A percentile compares a stretch with the other conserved stretches of the same genome.
phyloP scores from a whole-genome alignment of 2,113 vertebrate genomes.

The Clarias gariepinus region DNA sequence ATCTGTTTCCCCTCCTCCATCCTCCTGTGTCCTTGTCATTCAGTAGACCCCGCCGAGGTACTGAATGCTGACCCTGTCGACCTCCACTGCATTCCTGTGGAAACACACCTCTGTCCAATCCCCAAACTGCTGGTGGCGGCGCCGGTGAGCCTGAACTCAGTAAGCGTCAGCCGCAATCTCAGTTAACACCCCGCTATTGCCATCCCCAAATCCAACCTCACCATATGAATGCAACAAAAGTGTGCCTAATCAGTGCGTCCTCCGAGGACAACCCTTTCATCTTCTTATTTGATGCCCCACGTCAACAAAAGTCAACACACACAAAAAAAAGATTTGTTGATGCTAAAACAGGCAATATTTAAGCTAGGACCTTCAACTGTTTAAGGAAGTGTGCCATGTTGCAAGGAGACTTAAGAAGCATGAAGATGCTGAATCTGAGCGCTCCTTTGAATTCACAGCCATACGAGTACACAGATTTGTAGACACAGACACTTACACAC shows the following conservation, averaged over 20 bases:
- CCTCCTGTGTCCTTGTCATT: conserved; percentile 52
- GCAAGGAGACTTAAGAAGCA: conserved; percentile 59
- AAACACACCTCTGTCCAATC: conserved; percentile 85
- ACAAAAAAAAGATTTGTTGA: conserved; percentile 47
- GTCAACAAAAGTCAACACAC: conserved; percentile 37
- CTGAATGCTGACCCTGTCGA: conserved; percentile 83
- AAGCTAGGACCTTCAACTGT: conserved; percentile 63
- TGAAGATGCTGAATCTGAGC: conserved; percentile 57
- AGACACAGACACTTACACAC: conserved; percentile 35
- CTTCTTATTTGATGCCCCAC: conserved; percentile 49
- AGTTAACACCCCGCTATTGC: conserved; percentile 78
- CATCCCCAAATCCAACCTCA: conserved; percentile 43
- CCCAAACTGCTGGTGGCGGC: conserved; percentile 75
- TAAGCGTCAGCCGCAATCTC: conserved; percentile 87
- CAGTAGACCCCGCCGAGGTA: conserved; percentile 86
- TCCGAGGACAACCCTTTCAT: conserved; percentile 57
- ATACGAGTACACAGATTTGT: conserved; percentile 70
- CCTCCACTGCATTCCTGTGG: conserved; percentile 82
- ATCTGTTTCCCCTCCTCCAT: not conserved
- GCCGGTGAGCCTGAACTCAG: conserved; percentile 84
- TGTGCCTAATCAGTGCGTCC: conserved; percentile 72
- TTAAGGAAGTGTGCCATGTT: conserved; percentile 67
- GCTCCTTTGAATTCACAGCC: conserved; percentile 69
- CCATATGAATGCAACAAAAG: conserved; percentile 67
- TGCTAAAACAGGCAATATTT: conserved; percentile 66